Evolutionary conservation across 2,113 vertebrate species (phyloP).

Genomic region (Ctenodactylus gundi): DNA sequence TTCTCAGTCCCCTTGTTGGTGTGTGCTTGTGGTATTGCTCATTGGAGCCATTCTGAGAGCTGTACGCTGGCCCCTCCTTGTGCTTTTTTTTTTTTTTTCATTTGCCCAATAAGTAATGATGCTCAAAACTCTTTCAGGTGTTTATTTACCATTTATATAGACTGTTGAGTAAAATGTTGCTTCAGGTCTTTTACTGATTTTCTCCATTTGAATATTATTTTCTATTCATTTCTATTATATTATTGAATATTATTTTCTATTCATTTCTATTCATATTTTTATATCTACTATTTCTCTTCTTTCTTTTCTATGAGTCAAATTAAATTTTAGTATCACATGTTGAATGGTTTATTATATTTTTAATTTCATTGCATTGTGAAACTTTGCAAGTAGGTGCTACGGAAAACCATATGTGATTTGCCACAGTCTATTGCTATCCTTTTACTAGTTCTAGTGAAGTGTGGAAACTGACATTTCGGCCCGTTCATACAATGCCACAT

Average conservation of each 20-base stretch:
- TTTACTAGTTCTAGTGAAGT: neutral
- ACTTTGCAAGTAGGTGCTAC: neutral
- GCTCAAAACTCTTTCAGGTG: neutral
- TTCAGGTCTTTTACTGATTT: no score
- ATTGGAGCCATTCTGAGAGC: neutral
- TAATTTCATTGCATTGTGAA: neutral
- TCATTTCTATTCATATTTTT: neutral
- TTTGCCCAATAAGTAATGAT: neutral
- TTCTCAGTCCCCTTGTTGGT: neutral
- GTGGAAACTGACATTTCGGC: neutral
- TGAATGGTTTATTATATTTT: neutral
- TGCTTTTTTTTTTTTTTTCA: neutral
- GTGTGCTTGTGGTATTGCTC: neutral
- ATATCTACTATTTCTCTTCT: neutral
- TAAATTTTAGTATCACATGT: neutral
- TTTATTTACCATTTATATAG: neutral
- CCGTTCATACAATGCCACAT: neutral
- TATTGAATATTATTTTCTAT: neutral
- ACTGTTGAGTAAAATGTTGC: neutral
- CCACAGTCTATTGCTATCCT: neutral
- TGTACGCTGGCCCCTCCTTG: neutral
- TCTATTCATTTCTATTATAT: neutral
- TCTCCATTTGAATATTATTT: no score
- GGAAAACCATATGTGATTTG: neutral
- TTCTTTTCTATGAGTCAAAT: neutral